Evolutionary conservation across 2,113 vertebrate species (phyloP).

Genomic region (Poecilia latipinna): DNA sequence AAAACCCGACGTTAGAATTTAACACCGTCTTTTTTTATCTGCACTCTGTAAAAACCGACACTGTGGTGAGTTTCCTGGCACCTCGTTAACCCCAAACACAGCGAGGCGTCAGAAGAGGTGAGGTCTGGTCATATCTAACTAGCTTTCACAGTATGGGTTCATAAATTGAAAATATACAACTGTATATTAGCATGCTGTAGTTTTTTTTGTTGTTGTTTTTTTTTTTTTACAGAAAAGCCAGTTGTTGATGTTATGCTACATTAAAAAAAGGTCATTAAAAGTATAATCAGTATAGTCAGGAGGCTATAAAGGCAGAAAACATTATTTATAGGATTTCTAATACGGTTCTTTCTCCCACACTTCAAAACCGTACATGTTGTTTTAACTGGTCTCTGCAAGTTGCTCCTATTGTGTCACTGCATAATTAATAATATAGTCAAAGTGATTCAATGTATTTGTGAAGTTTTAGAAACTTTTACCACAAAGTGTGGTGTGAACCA

Average conservation of each 20-base stretch:
- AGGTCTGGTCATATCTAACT: conserved; percentile 4
- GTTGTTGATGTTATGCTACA: background rate
- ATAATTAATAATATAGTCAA: background rate
- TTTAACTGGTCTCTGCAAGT: no score
- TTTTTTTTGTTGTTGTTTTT: background rate
- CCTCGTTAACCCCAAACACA: background rate
- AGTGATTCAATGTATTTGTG: background rate
- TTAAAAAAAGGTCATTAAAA: background rate
- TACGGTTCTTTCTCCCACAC: no score
- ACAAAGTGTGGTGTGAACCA: no score
- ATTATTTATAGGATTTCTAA: no score
- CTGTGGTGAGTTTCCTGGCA: background rate
- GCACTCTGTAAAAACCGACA: conserved; percentile 23
- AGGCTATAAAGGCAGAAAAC: no score
- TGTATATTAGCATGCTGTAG: no score
- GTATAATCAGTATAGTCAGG: no score
- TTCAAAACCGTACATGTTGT: no score
- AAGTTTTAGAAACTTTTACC: background rate
- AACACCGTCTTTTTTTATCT: conserved; percentile 32
- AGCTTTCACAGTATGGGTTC: background rate
- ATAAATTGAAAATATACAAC: background rate
- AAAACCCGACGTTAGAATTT: conserved; percentile 35
- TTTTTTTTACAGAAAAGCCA: background rate
- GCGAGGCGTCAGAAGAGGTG: conserved; percentile 24
- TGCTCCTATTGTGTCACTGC: no score